Evolutionary conservation across 2,888 invertebrate species (phyloP).

Genomic region (Podotricha telesiphe): DNA sequence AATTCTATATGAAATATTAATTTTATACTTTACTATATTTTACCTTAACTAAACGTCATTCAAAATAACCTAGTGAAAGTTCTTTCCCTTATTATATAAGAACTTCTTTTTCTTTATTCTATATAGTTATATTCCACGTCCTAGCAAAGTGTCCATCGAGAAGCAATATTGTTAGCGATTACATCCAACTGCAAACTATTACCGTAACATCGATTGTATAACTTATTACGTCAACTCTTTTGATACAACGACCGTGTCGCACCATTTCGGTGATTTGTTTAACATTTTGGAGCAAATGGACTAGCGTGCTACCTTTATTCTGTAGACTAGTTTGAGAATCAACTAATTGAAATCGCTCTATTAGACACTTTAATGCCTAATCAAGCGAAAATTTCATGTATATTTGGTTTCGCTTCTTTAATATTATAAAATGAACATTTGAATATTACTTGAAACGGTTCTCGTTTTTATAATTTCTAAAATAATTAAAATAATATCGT

Average conservation of each 20-base stretch:
- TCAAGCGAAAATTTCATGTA: not conserved
- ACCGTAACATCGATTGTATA: conserved; percentile 48
- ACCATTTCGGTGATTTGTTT: conserved; percentile 31
- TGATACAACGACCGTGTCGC: conserved; percentile 41
- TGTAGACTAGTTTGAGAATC: conserved; percentile 17
- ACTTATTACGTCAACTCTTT: conserved; percentile 51
- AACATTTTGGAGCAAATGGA: conserved; percentile 31
- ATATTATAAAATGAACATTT: too few relatives aligned
- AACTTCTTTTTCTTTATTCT: too few relatives aligned
- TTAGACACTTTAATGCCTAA: conserved; percentile 11
- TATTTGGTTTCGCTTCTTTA: too few relatives aligned
- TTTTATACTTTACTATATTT: too few relatives aligned
- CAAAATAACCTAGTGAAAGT: too few relatives aligned
- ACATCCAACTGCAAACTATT: conserved; percentile 39
- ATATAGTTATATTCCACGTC: conserved; percentile 14
- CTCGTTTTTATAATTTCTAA: too few relatives aligned
- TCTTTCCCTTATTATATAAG: too few relatives aligned
- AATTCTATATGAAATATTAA: too few relatives aligned
- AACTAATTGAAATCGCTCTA: conserved; percentile 20
- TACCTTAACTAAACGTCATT: too few relatives aligned
- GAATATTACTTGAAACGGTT: too few relatives aligned
- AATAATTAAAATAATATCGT: too few relatives aligned
- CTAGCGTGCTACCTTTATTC: conserved; percentile 33
- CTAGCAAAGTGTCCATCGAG: conserved; percentile 31
- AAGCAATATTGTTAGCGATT: conserved; percentile 38